Evolutionary conservation across 2,113 vertebrate genomes (phyloP), one percentile per base, ranked within the genome.

Genomic region (Esox niger): DNA sequence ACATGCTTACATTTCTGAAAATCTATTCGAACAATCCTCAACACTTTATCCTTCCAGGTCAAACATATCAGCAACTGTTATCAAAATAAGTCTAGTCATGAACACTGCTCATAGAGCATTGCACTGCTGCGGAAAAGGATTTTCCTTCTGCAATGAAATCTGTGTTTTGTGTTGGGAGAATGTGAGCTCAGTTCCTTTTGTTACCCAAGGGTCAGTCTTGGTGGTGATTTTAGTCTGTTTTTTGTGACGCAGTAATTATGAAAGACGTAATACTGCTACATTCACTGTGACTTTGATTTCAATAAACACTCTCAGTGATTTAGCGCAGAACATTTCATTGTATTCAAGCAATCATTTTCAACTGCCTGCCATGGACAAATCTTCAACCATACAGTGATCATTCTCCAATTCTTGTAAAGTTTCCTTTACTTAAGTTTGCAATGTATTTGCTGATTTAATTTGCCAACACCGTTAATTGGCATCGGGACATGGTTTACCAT

Each of bases 341-440:
- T 78, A 77, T 64, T 77, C 74, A 80, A 76, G 80, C 74, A 84
- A 79, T 75, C 79, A 72, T 81, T 82, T 74, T 54, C 70, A 76
- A 67, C 71, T 75, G 62, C 69, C 11, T 76, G 62, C 70, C 66
- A 70, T 68, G 77, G 79, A 77, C 83, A 83, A 29, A 27, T 30
- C 62, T 77, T 59, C 43, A 30, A 38, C 85, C 78, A 81, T 87
- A 84, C 81, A 76, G 73, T 73, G 70, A 73, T 64, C 74, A 56
- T 69, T 57, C 64, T 64, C 57, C 59, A 62, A 56, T 68, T 71
- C 26, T 68, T 64, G 38, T 43, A 67, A 83, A 83, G 84, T 88
- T 85, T 82, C 84, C 89, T 86, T 90, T 77, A 84, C 83, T 89
- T 86, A 86, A 33, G 66, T 72, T 81, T 82, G 62, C 75, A 85